These are phyloP conservation scores for Apamea epomidion DNA, from an alignment of 2,888 invertebrate genomes.

Conservation along the genomic window DNA sequence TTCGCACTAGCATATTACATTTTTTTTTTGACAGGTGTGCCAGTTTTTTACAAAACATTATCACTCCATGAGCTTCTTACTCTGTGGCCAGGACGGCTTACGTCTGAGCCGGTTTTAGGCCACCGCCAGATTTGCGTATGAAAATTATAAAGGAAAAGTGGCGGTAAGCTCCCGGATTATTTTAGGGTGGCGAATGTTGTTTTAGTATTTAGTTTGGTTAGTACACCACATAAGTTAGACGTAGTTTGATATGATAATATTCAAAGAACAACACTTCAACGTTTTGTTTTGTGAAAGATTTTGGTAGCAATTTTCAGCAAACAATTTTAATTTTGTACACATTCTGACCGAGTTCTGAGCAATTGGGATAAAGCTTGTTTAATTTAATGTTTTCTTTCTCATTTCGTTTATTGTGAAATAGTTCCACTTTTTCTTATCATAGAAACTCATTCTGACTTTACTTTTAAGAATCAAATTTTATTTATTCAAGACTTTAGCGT, in stretches of 20 bases:
- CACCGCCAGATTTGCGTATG: slow-evolving; percentile 64
- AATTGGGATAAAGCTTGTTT: background rate
- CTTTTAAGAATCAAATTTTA: slow-evolving; percentile 18
- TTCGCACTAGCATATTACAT: background rate
- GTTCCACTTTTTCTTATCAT: background rate
- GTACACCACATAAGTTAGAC: slow-evolving; percentile 18
- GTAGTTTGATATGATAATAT: slow-evolving; percentile 17
- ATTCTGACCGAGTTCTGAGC: background rate
- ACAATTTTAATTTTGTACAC: slow-evolving; percentile 9
- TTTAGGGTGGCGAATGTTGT: slow-evolving; percentile 40
- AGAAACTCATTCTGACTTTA: background rate
- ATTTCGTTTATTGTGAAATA: slow-evolving; percentile 10
- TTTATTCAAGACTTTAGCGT: slow-evolving; percentile 14
- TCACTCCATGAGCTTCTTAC: slow-evolving; percentile 8
- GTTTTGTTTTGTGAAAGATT: background rate
- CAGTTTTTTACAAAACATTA: background rate
- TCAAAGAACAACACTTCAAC: slow-evolving; percentile 1
- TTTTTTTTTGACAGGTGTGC: background rate
- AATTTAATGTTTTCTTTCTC: background rate
- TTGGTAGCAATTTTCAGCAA: background rate
- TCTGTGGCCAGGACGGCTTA: slow-evolving; percentile 46
- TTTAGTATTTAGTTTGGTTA: slow-evolving; percentile 38
- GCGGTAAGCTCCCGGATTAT: slow-evolving; percentile 61
- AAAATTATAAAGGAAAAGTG: slow-evolving; percentile 67
- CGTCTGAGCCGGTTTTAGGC: slow-evolving; percentile 64